These are phyloP conservation scores for Diadophis punctatus DNA, from an alignment of 2,113 vertebrate genomes.

Conservation along the genomic window DNA sequence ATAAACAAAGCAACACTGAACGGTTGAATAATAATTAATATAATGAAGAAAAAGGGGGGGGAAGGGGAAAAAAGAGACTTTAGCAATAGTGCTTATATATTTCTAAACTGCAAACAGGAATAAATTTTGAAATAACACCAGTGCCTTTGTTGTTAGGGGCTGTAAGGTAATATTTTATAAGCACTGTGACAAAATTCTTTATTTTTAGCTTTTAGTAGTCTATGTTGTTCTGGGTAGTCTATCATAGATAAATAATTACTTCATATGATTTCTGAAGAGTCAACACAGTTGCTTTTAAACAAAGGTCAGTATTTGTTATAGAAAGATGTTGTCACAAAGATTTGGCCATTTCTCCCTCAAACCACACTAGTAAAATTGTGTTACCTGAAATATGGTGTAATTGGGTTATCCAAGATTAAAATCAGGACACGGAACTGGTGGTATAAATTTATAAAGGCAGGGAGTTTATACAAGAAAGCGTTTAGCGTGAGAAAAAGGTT, in stretches of 20 bases:
- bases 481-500: background rate
- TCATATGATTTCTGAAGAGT: background rate
- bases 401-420: background rate
- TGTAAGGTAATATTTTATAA: background rate
- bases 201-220: slow-evolving; percentile 13
- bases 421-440: background rate
- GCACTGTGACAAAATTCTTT: background rate
- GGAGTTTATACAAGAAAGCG: background rate
- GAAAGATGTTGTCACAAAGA: background rate
- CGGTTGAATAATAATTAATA: background rate
- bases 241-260: background rate
- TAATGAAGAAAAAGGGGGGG: background rate
- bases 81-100: background rate
- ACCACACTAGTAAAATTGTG: background rate
- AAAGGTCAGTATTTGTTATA: slow-evolving; percentile 7
- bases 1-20: background rate
- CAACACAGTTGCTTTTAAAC: background rate
- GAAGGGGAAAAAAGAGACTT: background rate
- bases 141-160: background rate
- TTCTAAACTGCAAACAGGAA: background rate
- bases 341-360: background rate
- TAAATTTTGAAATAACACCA: background rate
- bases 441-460: background rate
- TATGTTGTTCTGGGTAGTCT: background rate
- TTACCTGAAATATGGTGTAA: slow-evolving; percentile 7